These are phyloP conservation scores for Parnassius mnemosyne DNA, from an alignment of 2,888 invertebrate genomes.

Conservation along the genomic window DNA sequence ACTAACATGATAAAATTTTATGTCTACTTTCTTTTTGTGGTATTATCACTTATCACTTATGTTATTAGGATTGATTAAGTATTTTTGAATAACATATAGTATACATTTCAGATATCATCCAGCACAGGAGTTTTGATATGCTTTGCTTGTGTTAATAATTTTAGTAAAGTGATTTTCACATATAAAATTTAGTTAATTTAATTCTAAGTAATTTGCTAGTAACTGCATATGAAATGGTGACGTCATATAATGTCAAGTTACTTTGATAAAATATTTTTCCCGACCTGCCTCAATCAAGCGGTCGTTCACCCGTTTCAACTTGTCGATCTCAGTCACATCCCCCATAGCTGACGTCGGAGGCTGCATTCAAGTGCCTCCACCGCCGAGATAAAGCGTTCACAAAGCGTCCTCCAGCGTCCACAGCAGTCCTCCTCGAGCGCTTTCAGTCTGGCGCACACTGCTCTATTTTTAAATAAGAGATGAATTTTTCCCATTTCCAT, in stretches of 20 bases:
- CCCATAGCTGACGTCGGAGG: constrained; percentile 31
- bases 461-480: constrained; percentile 61
- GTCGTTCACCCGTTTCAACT: constrained; percentile 41
- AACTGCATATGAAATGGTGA: constrained; percentile 18
- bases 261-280: constrained; percentile 26
- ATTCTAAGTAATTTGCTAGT: no score
- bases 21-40: no score
- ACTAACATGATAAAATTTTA: no score
- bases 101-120: no score
- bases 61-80: no score
- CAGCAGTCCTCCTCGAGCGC: constrained; percentile 54
- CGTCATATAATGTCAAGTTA: constrained; percentile 28
- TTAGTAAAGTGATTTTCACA: no score
- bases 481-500: constrained; percentile 51
- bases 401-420: constrained; percentile 58
- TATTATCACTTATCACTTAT: no score
- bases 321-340: constrained; percentile 35
- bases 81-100: no score
- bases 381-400: constrained; percentile 53
- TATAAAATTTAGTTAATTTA: no score
- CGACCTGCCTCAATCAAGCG: constrained; percentile 44
- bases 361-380: constrained; percentile 50
- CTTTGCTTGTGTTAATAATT: no score
- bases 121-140: no score
- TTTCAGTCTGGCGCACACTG: constrained; percentile 46